Evolutionary conservation across 2,113 vertebrate species (phyloP).

Genomic region (Garra rufa): DNA sequence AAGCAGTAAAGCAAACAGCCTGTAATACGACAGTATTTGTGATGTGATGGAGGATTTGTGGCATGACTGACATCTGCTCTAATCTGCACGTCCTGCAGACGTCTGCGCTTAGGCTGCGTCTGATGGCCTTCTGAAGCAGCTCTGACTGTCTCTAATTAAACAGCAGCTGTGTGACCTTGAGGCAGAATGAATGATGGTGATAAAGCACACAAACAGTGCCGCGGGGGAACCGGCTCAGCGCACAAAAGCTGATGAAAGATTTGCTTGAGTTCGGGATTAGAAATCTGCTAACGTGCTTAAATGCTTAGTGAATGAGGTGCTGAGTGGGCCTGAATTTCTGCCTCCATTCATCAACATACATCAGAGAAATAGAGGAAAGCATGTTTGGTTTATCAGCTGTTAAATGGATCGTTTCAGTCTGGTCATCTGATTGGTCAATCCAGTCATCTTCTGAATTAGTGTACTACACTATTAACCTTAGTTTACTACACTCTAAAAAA

Average conservation of each 20-base stretch:
- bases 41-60: not conserved
- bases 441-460: not conserved
- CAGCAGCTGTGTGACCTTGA: slow-evolving; percentile 27
- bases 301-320: not conserved
- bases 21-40: not conserved
- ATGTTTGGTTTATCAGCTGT: not conserved
- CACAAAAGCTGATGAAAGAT: slow-evolving; percentile 13
- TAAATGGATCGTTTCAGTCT: not conserved
- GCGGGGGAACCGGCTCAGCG: not conserved
- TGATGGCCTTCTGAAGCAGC: slow-evolving; percentile 1
- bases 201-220: slow-evolving; percentile 8
- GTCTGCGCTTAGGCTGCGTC: not conserved
- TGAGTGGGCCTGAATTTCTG: not conserved
- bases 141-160: slow-evolving; percentile 29
- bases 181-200: slow-evolving; percentile 8
- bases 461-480: not conserved
- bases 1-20: not conserved
- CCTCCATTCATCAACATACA: not conserved
- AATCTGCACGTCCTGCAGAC: not conserved
- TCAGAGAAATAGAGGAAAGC: not conserved
- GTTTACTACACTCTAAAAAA: not conserved
- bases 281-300: slow-evolving; percentile 31
- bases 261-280: slow-evolving; percentile 1
- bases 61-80: not conserved
- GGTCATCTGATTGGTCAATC: not conserved